Evolutionary conservation across 1,140 invertebrate genomes (phyloP).

Genomic region (Calephelis virginiensis): DNA sequence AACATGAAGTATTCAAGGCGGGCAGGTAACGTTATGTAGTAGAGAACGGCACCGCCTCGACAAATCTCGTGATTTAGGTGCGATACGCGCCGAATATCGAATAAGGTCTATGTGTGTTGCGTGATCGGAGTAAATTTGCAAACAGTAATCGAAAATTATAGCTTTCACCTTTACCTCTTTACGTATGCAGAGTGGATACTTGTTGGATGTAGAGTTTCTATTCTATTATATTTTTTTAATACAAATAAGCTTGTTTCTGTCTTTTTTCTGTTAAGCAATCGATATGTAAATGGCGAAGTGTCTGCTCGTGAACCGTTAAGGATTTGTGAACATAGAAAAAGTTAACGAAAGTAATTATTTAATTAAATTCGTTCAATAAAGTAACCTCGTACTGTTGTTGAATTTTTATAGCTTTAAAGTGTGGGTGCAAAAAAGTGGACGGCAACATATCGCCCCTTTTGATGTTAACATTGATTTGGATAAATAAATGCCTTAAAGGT

Average conservation of each 20-base stretch:
- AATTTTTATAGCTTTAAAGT: too few relatives aligned
- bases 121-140: slow-evolving; percentile 71
- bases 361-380: too few relatives aligned
- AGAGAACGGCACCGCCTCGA: slow-evolving; percentile 50
- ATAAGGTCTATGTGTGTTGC: slow-evolving; percentile 60
- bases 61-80: slow-evolving; percentile 75
- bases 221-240: background rate
- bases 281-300: too few relatives aligned
- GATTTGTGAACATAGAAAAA: too few relatives aligned
- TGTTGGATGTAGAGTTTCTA: background rate
- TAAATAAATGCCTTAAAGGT: too few relatives aligned
- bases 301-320: too few relatives aligned
- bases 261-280: too few relatives aligned
- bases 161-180: slow-evolving; percentile 49
- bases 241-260: background rate
- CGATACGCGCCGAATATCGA: slow-evolving; percentile 71
- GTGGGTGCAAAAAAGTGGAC: too few relatives aligned
- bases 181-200: background rate
- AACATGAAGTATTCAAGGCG: slow-evolving; percentile 72
- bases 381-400: too few relatives aligned
- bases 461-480: too few relatives aligned
- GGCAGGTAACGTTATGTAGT: slow-evolving; percentile 71
- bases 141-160: slow-evolving; percentile 66
- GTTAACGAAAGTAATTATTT: too few relatives aligned
- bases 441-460: too few relatives aligned